These are phyloP conservation scores for Thamnophis elegans DNA, from an alignment of 2,797 vertebrate genomes.

Conservation along the genomic window DNA sequence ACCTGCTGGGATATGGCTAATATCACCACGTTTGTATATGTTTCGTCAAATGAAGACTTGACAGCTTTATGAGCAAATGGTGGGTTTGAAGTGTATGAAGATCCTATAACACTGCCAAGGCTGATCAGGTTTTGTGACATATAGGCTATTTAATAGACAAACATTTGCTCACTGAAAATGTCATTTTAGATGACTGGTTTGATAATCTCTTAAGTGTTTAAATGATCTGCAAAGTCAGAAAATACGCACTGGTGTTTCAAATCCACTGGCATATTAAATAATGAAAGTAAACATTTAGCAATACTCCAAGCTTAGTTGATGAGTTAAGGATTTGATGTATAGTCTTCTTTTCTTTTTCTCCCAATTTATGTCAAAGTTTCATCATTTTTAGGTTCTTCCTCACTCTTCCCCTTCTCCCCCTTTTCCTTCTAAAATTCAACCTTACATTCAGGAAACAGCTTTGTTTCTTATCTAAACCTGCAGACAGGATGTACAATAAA, in stretches of 20 bases:
- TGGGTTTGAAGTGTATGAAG: constrained; percentile 75
- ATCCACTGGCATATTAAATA: constrained; percentile 64
- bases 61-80: constrained; percentile 83
- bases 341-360: constrained; percentile 20
- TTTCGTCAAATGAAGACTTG: constrained; percentile 77
- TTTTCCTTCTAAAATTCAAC: background rate
- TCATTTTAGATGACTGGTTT: constrained; percentile 77
- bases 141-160: constrained; percentile 77
- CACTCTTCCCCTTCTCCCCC: background rate
- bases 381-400: background rate
- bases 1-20: constrained; percentile 71
- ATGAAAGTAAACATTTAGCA: constrained; percentile 63
- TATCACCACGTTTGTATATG: constrained; percentile 76
- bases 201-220: constrained; percentile 79
- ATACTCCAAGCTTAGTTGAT: constrained; percentile 52
- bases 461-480: background rate
- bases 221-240: constrained; percentile 76
- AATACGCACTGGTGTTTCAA: constrained; percentile 66
- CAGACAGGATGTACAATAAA: background rate
- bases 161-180: constrained; percentile 80
- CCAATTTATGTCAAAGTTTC: background rate
- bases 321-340: constrained; percentile 26
- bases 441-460: background rate
- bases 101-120: constrained; percentile 75
- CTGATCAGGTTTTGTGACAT: constrained; percentile 72